Conservation (phyloP, 2,888 invertebrate species). For the Cerceris rybyensis region DNA sequence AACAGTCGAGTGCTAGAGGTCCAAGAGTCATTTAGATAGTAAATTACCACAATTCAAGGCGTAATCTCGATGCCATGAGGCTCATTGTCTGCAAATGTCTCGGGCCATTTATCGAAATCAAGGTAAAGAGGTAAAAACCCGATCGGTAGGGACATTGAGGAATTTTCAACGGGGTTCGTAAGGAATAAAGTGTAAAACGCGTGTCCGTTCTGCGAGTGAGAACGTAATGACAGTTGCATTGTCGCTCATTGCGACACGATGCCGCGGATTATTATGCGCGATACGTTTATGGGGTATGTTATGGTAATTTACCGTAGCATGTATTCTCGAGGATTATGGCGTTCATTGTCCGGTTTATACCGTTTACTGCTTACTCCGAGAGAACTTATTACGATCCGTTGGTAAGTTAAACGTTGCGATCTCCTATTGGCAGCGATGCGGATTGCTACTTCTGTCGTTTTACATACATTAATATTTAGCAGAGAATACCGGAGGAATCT, state of each 20-base stretch:
- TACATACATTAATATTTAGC: constrained; percentile 5
- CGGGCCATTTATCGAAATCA: constrained; percentile 39
- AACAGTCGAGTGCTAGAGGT: constrained; percentile 14
- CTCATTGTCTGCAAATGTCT: constrained; percentile 42
- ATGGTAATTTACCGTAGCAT: constrained; percentile 44
- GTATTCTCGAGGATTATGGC: constrained; percentile 38
- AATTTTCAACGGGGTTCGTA: constrained; percentile 13
- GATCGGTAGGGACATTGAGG: constrained; percentile 20
- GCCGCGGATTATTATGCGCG: constrained; percentile 36
- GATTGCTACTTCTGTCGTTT: background rate
- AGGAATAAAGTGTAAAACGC: too few species aligned
- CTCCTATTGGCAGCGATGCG: background rate
- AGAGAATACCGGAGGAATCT: background rate
- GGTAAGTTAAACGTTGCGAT: background rate
- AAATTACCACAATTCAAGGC: constrained; percentile 2
- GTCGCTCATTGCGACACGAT: constrained; percentile 33
- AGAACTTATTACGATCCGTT: constrained; percentile 32
- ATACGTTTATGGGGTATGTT: constrained; percentile 45
- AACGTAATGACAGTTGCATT: constrained; percentile 36
- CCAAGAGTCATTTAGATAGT: constrained; percentile 29
- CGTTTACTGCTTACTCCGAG: constrained; percentile 34
- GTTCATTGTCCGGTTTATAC: constrained; percentile 29
- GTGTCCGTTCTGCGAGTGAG: background rate
- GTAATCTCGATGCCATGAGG: constrained; percentile 4
- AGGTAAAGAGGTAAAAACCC: background rate